Conservation (phyloP, 2,888 invertebrate species). For the Isoperla grammatica region DNA sequence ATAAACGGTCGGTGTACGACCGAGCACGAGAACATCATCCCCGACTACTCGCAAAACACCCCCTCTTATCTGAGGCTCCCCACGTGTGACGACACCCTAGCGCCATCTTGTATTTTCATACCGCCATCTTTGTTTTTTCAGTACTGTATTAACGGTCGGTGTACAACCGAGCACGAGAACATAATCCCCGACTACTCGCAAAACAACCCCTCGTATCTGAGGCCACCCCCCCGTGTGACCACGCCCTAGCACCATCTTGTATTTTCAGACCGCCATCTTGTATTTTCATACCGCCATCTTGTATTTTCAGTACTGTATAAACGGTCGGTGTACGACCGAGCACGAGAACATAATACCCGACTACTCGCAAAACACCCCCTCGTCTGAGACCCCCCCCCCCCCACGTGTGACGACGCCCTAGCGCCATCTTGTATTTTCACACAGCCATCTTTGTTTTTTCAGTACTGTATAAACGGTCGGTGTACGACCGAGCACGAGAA, state of each 20-base stretch:
- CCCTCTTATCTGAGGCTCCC: conserved; percentile 66
- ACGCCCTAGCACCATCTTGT: too few species aligned
- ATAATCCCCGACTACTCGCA: conserved; percentile 91
- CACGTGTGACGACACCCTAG: conserved; percentile 35
- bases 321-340: conserved; percentile 85
- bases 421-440: too few species aligned
- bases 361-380: conserved; percentile 82
- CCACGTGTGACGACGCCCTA: conserved; percentile 38
- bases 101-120: too few species aligned
- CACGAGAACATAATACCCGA: conserved; percentile 91
- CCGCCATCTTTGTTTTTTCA: too few species aligned
- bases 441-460: too few species aligned
- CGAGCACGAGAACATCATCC: conserved; percentile 88
- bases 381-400: conserved; percentile 63
- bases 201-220: conserved; percentile 73
- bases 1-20: conserved; percentile 87
- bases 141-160: conserved; percentile 89
- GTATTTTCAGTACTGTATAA: conserved; percentile 75
- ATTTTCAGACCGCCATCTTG: too few species aligned
- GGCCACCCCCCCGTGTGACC: too few species aligned
- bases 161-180: conserved; percentile 87
- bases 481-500: conserved; percentile 90
- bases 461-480: conserved; percentile 89
- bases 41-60: conserved; percentile 85
- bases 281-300: too few species aligned